Conservation (phyloP, 2,797 vertebrate species). For the Erethizon dorsatum region DNA sequence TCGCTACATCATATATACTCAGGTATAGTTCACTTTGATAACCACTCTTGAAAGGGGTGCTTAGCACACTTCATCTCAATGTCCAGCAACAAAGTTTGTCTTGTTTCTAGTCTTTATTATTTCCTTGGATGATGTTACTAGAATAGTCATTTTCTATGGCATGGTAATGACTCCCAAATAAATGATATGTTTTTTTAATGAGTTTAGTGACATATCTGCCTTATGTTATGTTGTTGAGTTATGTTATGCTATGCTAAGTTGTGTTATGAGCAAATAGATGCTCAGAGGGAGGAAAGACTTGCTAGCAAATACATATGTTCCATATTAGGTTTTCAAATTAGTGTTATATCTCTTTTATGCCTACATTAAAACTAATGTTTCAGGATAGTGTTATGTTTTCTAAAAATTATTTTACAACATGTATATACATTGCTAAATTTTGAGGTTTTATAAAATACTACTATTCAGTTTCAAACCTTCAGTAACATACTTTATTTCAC, state of each 20-base stretch:
- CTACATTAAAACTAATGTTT: neutral
- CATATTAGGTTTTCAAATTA: neutral
- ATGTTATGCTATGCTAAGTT: neutral
- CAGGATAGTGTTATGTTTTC: neutral
- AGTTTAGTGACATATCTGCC: neutral
- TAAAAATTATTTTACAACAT: neutral
- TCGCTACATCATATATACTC: neutral
- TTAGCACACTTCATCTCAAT: neutral
- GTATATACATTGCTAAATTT: neutral
- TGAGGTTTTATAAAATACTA: neutral
- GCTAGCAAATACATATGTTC: neutral
- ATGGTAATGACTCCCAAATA: neutral
- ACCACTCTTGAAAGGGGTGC: neutral
- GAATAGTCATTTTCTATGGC: neutral
- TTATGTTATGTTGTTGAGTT: neutral
- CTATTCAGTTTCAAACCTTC: neutral
- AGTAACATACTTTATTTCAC: constrained; percentile 35
- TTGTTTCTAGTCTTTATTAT: neutral
- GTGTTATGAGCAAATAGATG: neutral
- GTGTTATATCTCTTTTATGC: neutral
- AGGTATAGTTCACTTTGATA: neutral
- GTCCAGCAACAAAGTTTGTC: neutral
- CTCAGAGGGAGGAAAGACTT: neutral
- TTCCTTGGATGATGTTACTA: neutral
- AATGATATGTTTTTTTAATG: neutral